Evolutionary conservation across 2,797 vertebrate species (phyloP).

Genomic region (Chelonia mydas): DNA sequence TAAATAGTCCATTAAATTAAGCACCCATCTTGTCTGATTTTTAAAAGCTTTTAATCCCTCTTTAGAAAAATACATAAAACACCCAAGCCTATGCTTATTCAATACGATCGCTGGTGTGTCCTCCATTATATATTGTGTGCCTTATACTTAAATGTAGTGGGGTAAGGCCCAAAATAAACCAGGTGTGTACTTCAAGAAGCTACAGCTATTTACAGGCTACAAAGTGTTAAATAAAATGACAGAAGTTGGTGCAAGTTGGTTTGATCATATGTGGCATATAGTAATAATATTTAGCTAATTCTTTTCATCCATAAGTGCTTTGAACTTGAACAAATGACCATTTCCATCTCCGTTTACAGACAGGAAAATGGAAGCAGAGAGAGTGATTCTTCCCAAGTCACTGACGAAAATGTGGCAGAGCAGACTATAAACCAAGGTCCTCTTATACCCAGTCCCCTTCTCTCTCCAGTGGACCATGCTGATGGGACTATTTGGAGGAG

Average conservation of each 20-base stretch:
- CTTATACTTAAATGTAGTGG: fast-evolving
- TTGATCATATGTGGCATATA: fast-evolving
- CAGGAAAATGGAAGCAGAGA: neutral
- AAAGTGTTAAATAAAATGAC: neutral
- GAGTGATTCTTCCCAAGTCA: neutral
- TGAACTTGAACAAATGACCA: neutral
- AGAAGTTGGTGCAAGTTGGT: neutral
- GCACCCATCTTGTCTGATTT: fast-evolving
- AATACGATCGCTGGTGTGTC: neutral
- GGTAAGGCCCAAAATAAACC: neutral
- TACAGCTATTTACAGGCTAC: fast-evolving
- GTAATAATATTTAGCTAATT: neutral
- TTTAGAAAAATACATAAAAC: neutral
- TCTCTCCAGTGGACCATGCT: neutral
- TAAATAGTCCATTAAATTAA: fast-evolving
- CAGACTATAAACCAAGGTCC: neutral
- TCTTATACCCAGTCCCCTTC: neutral
- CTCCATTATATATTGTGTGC: fast-evolving
- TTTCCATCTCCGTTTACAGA: neutral
- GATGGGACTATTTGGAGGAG: neutral
- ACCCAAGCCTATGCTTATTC: neutral
- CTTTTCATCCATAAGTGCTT: neutral
- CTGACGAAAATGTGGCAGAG: neutral
- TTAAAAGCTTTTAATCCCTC: neutral
- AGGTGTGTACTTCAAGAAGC: neutral